Evolutionary conservation across 2,797 vertebrate species (phyloP), one percentile per base, ranked within the genome.

Genomic region (Dermochelys coriacea): DNA sequence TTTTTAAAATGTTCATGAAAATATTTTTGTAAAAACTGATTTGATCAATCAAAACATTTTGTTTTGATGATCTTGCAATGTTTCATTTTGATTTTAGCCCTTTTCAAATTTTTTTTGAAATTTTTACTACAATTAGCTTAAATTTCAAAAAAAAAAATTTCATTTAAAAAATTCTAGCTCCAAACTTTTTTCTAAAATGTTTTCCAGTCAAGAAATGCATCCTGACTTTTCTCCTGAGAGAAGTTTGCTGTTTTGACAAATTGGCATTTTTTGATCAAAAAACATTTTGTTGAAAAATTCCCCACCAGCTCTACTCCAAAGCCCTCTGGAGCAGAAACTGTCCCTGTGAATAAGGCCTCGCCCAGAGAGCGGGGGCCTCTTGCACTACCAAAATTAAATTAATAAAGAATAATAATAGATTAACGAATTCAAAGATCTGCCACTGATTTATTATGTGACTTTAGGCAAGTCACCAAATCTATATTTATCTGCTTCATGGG

Each of bases 281-380:
- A 23, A 21, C 5, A n/a, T 41, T 25, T 41, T 37, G 37, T 41
- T 41, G 37, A 37, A 37, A 37, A 71, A 41, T 71, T 41, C 37
- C 8, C 18, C 64, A 25, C 37, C 64, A 41, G 19, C 18, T 37
- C n/a, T n/a, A 37, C n/a, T 29, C 27, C 45, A 29, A 47, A 49
- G 25, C 74, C 4, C 41, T 50, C 52, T 4, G 0, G 34, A 23
- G 80, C 81, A 51, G 81, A 37, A 34, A 3, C 34, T 71, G 25
- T 41, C 68, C 1, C 31, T 4, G 51, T 1, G 1, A 31, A 3
- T 31, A 3, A 41, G 87, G 59, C 8, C 41, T 61, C 3, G 21
- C 0, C 2, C 50, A 1, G 12, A 0, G 25, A 18, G 88, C 41
- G 0, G 19, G 31, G 64, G 1, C 55, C 64, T 10, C 77, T 9